Base-by-base conservation (phyloP, 2,888 invertebrate genomes). In the Taphrorychus bicolor region DNA sequence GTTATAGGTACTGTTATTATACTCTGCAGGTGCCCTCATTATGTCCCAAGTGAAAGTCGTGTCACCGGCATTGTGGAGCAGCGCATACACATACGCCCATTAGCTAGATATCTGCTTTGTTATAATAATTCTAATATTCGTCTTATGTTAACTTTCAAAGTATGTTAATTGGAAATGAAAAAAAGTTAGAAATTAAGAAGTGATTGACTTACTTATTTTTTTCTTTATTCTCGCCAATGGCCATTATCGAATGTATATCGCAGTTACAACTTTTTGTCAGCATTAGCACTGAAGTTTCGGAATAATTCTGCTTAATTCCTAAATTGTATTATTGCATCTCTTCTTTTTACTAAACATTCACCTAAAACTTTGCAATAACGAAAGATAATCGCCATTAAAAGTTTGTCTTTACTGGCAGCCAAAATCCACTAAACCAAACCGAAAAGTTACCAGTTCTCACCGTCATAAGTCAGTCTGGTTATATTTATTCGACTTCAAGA, bases 1-100 rank as follows among this genome's bases (percentile, higher is more conserved):
- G n/a, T n/a, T n/a, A n/a, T n/a, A n/a, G 32, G 32, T 32, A 32
- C 32, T 32, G 32, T 45, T 23, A 60, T 52, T 52, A 60, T 41
- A 49, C 52, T 23, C 52, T 62, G 62, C 62, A 62, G 56, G 56
- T 62, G 62, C 62, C 52, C 62, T 51, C 54, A 56, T 62, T 62
- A 62, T 40, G 24, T 45, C 56, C 32, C 56, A 17, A 51, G 62
- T 62, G 62, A 62, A 62, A 62, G 62, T 49, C 49, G 24, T 56
- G 17, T 24, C 17, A 40, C 40, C 40, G 17, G 17, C 54, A 32
- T 32, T 11, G n/a, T n/a, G n/a, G n/a, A n/a, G n/a, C 11, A 52
- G 14, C 11, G 52, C n/a, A 40, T 24, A 54, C 16, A 40, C 24
- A 53, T 53, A 24, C 53, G 24, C n/a, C 17, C 19, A 51, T 51